phyloP scores from a whole-genome alignment of 2,888 invertebrate genomes.

The Platerodrilus igneus region DNA sequence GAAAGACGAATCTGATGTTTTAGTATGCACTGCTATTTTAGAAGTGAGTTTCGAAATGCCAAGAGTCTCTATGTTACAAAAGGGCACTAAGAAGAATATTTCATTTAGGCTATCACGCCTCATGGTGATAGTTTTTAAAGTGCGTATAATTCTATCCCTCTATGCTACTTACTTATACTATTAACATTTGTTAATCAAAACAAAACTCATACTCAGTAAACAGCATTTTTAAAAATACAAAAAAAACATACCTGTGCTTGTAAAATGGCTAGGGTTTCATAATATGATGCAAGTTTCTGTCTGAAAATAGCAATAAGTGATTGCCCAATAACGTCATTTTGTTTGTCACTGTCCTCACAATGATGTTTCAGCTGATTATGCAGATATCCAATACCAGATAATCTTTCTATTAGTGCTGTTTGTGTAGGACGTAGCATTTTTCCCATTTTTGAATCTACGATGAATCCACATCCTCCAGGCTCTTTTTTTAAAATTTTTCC shows the following conservation, averaged over 20 bases:
- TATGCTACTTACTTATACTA: no score
- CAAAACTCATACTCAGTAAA: background rate
- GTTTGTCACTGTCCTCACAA: constrained; percentile 66
- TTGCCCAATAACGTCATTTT: constrained; percentile 71
- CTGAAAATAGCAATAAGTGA: constrained; percentile 81
- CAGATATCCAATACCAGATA: constrained; percentile 76
- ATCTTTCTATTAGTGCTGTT: constrained; percentile 61
- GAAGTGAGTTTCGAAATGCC: no score
- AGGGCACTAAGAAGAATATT: no score
- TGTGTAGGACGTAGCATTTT: constrained; percentile 53
- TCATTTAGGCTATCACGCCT: no score
- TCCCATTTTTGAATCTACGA: constrained; percentile 54
- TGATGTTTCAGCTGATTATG: constrained; percentile 78
- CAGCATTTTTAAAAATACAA: background rate
- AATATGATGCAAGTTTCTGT: constrained; percentile 82
- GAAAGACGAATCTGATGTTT: no score
- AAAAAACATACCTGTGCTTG: constrained; percentile 74
- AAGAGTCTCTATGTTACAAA: no score
- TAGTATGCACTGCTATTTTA: no score
- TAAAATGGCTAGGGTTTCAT: constrained; percentile 79
- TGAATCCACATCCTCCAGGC: constrained; percentile 56
- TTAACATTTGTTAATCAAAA: background rate
- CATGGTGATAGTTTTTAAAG: no score
- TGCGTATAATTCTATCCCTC: no score
- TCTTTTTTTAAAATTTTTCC: constrained; percentile 69